Evolutionary conservation across 2,888 invertebrate species (phyloP).

Genomic region (Cenopis cana): DNA sequence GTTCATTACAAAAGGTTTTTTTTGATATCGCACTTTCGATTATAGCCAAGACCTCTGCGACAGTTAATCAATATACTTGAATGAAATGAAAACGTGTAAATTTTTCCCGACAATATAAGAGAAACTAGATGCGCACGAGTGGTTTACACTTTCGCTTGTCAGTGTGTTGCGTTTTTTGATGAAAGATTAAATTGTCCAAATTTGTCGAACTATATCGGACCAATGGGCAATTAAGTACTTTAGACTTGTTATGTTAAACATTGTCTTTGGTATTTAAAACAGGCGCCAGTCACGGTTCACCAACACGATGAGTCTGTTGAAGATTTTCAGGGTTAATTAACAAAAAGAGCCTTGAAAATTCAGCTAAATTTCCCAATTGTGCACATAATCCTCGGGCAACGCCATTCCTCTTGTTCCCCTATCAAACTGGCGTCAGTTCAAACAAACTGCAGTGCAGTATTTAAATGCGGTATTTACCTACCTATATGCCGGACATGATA

Average conservation of each 20-base stretch:
- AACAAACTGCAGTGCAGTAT: constrained; percentile 31
- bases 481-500: constrained; percentile 29
- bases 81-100: constrained; percentile 37
- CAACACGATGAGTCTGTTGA: not conserved
- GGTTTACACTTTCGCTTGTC: constrained; percentile 72
- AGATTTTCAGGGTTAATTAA: not conserved
- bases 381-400: constrained; percentile 27
- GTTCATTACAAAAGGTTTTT: constrained; percentile 18
- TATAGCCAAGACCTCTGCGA: constrained; percentile 26
- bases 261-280: not conserved
- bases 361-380: constrained; percentile 21
- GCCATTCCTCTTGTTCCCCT: constrained; percentile 18
- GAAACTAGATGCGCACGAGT: constrained; percentile 75
- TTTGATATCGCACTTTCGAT: constrained; percentile 15
- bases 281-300: not conserved
- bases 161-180: constrained; percentile 50
- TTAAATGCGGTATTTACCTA: constrained; percentile 16
- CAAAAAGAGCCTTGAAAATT: constrained; percentile 29
- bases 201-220: constrained; percentile 6
- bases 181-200: constrained; percentile 32
- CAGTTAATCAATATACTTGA: constrained; percentile 12
- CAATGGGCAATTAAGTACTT: not conserved
- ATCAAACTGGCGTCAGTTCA: constrained; percentile 20
- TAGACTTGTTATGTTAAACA: not conserved
- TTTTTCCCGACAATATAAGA: constrained; percentile 49